Percentiles rank a stretch among this genome's conserved stretches.
phyloP scores from a whole-genome alignment of 1,140 invertebrate genomes.

The Littorina saxatilis region DNA sequence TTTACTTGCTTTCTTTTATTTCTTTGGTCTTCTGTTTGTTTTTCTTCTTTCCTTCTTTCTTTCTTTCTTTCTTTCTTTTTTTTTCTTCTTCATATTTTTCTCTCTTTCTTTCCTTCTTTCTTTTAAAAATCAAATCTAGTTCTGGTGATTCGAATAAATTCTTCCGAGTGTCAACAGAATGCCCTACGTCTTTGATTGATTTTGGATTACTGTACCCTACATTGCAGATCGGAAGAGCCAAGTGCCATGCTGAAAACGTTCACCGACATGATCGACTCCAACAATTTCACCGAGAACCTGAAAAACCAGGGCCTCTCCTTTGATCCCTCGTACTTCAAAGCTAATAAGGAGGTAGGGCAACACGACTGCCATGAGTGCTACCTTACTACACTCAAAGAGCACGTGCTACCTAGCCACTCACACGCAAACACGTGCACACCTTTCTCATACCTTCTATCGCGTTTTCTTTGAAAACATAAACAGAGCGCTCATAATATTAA shows the following conservation, averaged over 20 bases:
- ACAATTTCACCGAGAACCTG: conserved; percentile 50
- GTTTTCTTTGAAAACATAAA: too few species aligned
- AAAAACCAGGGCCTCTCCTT: conserved; percentile 65
- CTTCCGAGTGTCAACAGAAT: too few species aligned
- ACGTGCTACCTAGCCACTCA: too few species aligned
- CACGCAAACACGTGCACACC: too few species aligned
- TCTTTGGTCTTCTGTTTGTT: neutral
- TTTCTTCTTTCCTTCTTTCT: conserved; percentile 14
- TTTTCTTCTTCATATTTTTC: conserved; percentile 16
- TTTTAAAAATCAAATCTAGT: too few species aligned
- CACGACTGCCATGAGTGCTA: too few species aligned
- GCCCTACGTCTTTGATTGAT: too few species aligned
- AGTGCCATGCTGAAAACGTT: conserved; percentile 56
- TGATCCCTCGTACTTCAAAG: conserved; percentile 69
- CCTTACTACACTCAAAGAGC: too few species aligned
- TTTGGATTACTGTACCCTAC: too few species aligned
- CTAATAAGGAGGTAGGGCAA: conserved; percentile 68
- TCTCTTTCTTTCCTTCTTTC: neutral
- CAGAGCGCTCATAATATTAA: too few species aligned
- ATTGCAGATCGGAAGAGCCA: conserved; percentile 29
- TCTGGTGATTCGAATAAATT: too few species aligned
- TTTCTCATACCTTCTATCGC: too few species aligned
- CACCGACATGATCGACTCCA: conserved; percentile 53
- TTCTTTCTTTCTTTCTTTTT: conserved; percentile 37
- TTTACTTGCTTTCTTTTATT: conserved; percentile 1